These are phyloP conservation scores for Alca torda DNA, from an alignment of 2,797 vertebrate species.

Conservation along the genomic window DNA sequence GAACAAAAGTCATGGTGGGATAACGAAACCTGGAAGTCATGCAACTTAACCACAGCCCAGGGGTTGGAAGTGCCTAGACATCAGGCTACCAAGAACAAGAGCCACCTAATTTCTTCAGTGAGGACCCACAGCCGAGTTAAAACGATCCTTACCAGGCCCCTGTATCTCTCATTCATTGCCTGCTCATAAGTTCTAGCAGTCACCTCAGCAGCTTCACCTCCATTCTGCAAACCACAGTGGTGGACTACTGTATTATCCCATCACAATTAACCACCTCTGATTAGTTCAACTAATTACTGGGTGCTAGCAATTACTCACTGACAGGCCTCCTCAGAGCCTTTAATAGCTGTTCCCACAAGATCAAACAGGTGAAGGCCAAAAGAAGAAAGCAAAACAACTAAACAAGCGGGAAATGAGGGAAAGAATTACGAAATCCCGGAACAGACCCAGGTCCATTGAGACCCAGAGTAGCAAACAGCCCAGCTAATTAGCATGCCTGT, in stretches of 20 bases:
- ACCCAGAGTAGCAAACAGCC: constrained; percentile 31
- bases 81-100: not conserved
- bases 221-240: not conserved
- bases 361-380: constrained; percentile 62
- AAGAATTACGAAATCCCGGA: constrained; percentile 58
- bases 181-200: not conserved
- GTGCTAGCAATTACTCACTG: constrained; percentile 55
- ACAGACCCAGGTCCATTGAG: constrained; percentile 25
- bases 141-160: not conserved
- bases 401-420: constrained; percentile 52
- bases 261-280: constrained; percentile 57
- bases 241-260: constrained; percentile 34
- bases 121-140: not conserved
- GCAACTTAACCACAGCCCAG: not conserved
- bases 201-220: not conserved
- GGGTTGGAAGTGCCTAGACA: not conserved
- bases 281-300: constrained; percentile 61
- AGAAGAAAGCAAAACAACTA: constrained; percentile 49
- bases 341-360: constrained; percentile 52
- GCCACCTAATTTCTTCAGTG: not conserved
- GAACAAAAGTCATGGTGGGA: not conserved
- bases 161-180: not conserved
- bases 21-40: not conserved
- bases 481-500: constrained; percentile 36
- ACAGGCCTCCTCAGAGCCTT: constrained; percentile 24